A percentile compares a stretch with the other conserved stretches of the same genome.
Conservation (phyloP, 2,113 vertebrate species). For the Calidris pygmaea region DNA sequence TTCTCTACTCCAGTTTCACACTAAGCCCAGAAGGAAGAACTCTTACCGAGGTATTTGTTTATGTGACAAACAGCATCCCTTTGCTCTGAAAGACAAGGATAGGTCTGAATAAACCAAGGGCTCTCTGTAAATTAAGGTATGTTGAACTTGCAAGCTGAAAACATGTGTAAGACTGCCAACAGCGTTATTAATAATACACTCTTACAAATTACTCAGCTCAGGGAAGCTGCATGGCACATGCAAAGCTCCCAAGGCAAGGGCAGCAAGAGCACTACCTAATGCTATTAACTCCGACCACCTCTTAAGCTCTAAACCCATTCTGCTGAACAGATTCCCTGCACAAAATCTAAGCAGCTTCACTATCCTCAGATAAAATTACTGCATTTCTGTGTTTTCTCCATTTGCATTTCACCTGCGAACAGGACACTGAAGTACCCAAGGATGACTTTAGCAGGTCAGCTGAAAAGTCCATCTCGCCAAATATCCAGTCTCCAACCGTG, state of each 20-base stretch:
- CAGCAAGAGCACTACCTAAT: not conserved
- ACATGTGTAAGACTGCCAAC: not conserved
- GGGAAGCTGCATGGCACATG: not conserved
- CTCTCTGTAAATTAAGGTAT: not conserved
- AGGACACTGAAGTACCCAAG: not conserved
- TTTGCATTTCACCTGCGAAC: not conserved
- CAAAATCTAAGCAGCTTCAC: not conserved
- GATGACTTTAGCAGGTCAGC: not conserved
- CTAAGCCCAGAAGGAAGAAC: not conserved
- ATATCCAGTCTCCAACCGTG: fast-evolving
- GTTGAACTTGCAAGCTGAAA: not conserved
- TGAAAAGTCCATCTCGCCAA: not conserved
- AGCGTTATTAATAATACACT: not conserved
- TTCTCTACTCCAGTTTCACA: not conserved
- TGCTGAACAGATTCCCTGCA: not conserved
- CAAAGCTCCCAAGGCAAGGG: not conserved
- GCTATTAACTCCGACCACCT: not conserved
- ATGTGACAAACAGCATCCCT: not conserved
- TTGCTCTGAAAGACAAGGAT: not conserved
- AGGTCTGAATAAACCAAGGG: not conserved
- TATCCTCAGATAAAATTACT: not conserved
- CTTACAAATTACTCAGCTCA: not conserved
- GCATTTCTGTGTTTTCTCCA: not conserved
- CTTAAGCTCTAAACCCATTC: not conserved
- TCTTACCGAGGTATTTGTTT: not conserved